Conservation (phyloP, 2,888 invertebrate genomes). For the Schizaphis graminum region DNA sequence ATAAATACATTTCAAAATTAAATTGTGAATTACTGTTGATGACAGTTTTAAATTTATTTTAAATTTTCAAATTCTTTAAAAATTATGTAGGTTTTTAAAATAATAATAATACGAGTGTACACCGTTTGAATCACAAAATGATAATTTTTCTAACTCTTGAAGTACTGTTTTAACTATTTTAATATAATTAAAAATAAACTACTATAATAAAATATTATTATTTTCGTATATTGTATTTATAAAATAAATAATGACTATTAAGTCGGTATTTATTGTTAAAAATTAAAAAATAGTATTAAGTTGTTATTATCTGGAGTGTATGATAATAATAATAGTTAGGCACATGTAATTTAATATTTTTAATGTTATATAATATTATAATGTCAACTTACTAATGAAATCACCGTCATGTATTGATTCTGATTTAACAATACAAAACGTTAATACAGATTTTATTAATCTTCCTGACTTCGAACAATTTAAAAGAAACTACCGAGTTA, state of each 20-base stretch:
- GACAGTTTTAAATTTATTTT: neutral
- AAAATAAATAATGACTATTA: neutral
- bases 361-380: neutral
- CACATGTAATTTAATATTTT: neutral
- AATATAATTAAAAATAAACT: neutral
- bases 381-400: slow-evolving; percentile 42
- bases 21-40: neutral
- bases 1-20: neutral
- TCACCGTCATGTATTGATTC: neutral
- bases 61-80: neutral
- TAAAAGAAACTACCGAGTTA: slow-evolving; percentile 57
- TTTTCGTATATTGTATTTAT: neutral
- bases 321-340: neutral
- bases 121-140: neutral
- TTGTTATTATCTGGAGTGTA: neutral
- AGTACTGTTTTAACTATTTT: neutral
- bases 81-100: neutral
- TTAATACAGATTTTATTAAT: slow-evolving; percentile 30
- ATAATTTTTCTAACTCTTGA: neutral
- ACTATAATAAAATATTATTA: neutral
- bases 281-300: neutral
- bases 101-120: neutral
- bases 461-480: slow-evolving; percentile 54
- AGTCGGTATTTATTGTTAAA: neutral
- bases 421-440: neutral